Evolutionary conservation across 2,888 invertebrate species (phyloP), one percentile per base, ranked within the genome.

Genomic region (Watsonalla cultraria): DNA sequence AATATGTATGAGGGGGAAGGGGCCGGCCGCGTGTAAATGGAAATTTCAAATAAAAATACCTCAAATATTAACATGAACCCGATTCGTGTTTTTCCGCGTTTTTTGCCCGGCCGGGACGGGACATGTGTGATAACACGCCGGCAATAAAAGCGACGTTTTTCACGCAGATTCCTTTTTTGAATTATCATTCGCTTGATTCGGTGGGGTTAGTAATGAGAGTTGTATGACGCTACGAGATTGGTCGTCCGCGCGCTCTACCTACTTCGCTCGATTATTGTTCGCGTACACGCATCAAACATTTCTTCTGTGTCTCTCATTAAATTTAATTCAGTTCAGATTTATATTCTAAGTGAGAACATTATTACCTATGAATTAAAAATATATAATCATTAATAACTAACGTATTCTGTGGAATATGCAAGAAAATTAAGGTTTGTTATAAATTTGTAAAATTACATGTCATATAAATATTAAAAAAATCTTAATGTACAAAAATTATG

Each of bases 1-100:
- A 93, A 93, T 93, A 93, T 93, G 93, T 91, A 93, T 93, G 92
- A 92, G 90, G 80, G 86, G 78, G 37, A 14, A 68, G 58, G 57
- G 24, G 53, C 50, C 63, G 63, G 58, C 67, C 68, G 72, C 82
- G 86, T 90, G 90, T 90, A 90, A 90, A 90, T 90, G 90, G 90
- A 90, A 90, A 90, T 87, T 90, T 90, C 89, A 90, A 90, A 90
- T 89, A 90, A 90, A 90, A 90, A 90, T 89, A 86, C 86, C 84
- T 87, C 88, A 86, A 89, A 90, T 90, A 90, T 90, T 84, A 90
- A 90, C 90, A 90, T 86, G 89, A 87, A 76, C 86, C 78, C 78
- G 84, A 90, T 85, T 84, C 86, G 86, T 90, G 90, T 89, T 84
- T 81, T 82, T 74, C 76, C 79, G 80, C 72, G 77, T 76, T 83